Evolutionary conservation across 2,113 vertebrate species (phyloP), one percentile per base, ranked within the genome.

Genomic region (Leptodactylus fuscus): DNA sequence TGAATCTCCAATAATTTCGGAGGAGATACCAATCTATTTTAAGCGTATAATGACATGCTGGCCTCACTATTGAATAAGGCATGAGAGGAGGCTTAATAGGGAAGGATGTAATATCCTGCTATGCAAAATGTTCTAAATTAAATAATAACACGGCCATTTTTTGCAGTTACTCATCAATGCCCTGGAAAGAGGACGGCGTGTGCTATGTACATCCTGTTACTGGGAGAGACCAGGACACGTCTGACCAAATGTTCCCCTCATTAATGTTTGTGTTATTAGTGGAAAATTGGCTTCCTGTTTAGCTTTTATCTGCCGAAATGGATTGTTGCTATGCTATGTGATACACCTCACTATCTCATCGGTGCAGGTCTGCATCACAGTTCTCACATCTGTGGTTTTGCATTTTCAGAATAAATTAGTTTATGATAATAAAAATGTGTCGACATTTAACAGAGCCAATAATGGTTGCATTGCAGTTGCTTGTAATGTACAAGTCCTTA

Each of bases 101-200:
- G 76, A 85, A 78, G 67, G 83, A 85, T 79, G 83, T 85, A 80
- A 85, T 85, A 85, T 85, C 83, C 83, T 85, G 83, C 60, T 80
- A 85, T 85, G 83, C 60, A 85, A 85, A 85, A 85, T 85, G 83
- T 79, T 79, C 70, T 18, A 85, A 79, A 85, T 80, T 48, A 79
- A 85, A 85, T 85, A 85, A 85, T 70, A 85, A 85, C 75, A 85
- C 27, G 15, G 46, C 24, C 32, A 70, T 85, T 85, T 83, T 69
- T 34, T 71, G 46, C 83, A 79, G 58, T 85, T 70, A 71, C 60
- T 85, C 62, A 70, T 71, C 22, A 71, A 55, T 46, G 75, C 75
- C 9, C 83, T 53, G 74, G n/a, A 77, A 53, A 69, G 60, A 69
- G 75, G 29, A 79, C 75, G 16, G 75, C 48, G 11, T 70, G 46